Base-by-base conservation (phyloP, 2,113 vertebrate species). In the Axis porcinus region DNA sequence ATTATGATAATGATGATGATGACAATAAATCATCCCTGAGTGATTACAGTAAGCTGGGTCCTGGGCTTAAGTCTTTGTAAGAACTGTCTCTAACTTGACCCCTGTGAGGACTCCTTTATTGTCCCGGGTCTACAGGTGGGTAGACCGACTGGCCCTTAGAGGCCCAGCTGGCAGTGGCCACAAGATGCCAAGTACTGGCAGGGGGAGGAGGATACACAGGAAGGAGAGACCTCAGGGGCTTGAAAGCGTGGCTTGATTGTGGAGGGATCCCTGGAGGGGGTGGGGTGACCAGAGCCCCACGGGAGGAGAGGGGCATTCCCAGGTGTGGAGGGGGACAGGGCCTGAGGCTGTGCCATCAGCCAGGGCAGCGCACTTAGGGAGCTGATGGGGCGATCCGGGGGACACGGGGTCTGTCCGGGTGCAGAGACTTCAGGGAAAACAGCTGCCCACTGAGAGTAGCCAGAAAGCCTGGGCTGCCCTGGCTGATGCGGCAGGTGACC, bases 391-490 rank as follows among this genome's bases (percentile, higher is more conserved):
- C 1, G 0, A 8, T 67, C 10, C 28, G 45, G 36, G 19, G 62
- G 36, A 7, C 45, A 9, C 0, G 2, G 33, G 21, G 40, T 43
- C 58, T 33, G 17, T 28, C 4, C 3, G 15, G 30, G 33, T 40
- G 15, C 27, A 25, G 47, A 25, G 50, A 16, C 62, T 47, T 58
- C 14, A 2, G 30, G 52, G 27, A 64, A 7, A 82, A 47, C 21
- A 2, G 36, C 33, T 82, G 7, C 5, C 0, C 2, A 15, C n/a
- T 14, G 14, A 13, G 11, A 0, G 10, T 17, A 36, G 45, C 93
- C 36, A 50, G 47, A 40, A 28, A n/a, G 15, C 60, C 50, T 13
- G 81, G 50, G 14, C 30, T 40, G 25, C 30, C 12, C 62, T 55
- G 6, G 13, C 15, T 19, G 25, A 25, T 17, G 54, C 7, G 2